phyloP scores from a whole-genome alignment of 2,888 invertebrate species.

The Neocrepidodera transversa region DNA sequence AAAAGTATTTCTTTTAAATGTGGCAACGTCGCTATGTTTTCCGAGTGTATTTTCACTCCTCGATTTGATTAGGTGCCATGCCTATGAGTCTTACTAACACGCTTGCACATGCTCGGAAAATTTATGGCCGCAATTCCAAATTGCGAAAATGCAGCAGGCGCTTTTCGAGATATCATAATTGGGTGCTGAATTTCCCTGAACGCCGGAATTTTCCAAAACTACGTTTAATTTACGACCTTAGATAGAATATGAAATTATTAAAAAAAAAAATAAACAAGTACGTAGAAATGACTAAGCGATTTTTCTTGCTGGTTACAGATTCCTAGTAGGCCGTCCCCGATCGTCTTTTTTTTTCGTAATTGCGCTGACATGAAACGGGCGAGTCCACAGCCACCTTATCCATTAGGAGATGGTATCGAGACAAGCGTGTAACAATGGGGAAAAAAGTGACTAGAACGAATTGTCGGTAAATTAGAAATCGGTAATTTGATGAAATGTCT shows the following conservation, averaged over 20 bases:
- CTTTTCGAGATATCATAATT: slow-evolving; percentile 28
- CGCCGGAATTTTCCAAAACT: no score
- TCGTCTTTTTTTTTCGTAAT: slow-evolving; percentile 47
- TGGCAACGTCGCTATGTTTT: slow-evolving; percentile 11
- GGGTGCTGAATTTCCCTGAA: slow-evolving; percentile 20
- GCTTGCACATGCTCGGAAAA: slow-evolving; percentile 27
- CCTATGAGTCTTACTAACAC: slow-evolving; percentile 41
- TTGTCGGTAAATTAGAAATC: no score
- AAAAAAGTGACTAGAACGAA: slow-evolving; percentile 13
- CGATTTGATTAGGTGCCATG: slow-evolving; percentile 47
- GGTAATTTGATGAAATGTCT: no score
- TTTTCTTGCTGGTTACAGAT: slow-evolving; percentile 7
- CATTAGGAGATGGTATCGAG: slow-evolving; percentile 48
- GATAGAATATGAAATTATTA: no score
- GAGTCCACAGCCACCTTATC: slow-evolving; percentile 55
- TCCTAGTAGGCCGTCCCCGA: slow-evolving; percentile 19
- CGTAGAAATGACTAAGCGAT: slow-evolving; percentile 18
- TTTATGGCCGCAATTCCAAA: slow-evolving; percentile 19
- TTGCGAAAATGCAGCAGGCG: slow-evolving; percentile 20
- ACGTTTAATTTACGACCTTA: no score
- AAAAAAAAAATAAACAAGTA: slow-evolving; percentile 12
- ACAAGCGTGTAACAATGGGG: slow-evolving; percentile 22
- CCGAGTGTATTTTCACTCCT: slow-evolving; percentile 36
- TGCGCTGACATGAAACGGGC: slow-evolving; percentile 54
- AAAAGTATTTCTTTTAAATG: no score